A percentile compares a stretch with the other conserved stretches of the same genome.
phyloP scores from a whole-genome alignment of 2,113 vertebrate species.

The Desmodus rotundus region DNA sequence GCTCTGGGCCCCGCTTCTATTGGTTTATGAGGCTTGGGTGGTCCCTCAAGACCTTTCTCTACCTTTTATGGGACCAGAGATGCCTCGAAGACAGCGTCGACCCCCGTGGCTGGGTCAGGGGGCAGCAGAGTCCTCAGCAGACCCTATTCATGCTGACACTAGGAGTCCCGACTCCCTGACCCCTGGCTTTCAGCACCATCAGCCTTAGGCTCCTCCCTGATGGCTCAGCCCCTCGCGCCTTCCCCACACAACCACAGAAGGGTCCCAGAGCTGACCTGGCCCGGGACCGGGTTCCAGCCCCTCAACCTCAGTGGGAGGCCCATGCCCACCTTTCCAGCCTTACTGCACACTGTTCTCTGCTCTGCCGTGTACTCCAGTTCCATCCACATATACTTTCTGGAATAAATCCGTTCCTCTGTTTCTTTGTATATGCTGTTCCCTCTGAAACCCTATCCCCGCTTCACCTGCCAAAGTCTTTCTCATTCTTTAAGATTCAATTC shows the following conservation, averaged over 20 bases:
- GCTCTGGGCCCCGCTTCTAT: not conserved
- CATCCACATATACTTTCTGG: constrained; percentile 28
- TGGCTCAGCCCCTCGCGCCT: not conserved
- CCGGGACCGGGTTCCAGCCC: not conserved
- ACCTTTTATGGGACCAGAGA: not conserved
- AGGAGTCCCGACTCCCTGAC: not conserved
- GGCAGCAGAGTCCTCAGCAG: not conserved
- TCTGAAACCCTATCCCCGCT: fast-evolving
- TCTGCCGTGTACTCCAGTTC: not conserved
- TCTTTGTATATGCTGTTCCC: not conserved
- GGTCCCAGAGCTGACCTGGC: not conserved
- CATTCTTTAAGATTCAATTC: not conserved
- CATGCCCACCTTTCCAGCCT: not conserved
- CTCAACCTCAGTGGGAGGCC: not conserved
- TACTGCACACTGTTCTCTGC: not conserved
- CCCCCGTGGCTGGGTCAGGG: not conserved
- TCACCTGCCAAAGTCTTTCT: not conserved
- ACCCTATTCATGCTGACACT: not conserved
- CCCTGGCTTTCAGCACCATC: not conserved
- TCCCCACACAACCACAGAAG: not conserved
- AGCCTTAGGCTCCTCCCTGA: too few relatives aligned
- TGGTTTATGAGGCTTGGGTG: not conserved
- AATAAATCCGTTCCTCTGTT: not conserved
- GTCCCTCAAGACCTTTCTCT: not conserved
- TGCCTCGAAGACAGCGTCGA: not conserved